A percentile compares a stretch with the other conserved stretches of the same genome.
These are phyloP conservation scores for Charadrius vociferus DNA, from an alignment of 2,113 vertebrate genomes.

Conservation along the genomic window DNA sequence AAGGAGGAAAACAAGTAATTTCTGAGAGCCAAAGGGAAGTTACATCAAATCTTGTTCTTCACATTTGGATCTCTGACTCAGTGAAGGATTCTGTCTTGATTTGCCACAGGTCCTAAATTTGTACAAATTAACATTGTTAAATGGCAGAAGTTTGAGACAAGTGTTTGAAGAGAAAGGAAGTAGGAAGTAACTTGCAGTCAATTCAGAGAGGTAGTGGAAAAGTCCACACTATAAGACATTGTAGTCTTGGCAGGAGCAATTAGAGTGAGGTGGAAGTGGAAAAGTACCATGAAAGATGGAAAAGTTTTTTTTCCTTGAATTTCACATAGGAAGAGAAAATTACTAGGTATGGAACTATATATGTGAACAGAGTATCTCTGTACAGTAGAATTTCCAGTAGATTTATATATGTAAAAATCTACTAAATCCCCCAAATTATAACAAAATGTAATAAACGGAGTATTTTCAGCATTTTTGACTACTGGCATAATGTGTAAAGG, in stretches of 20 bases:
- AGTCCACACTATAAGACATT: not conserved
- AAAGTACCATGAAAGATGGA: not conserved
- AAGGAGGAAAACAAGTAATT: not conserved
- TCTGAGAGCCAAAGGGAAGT: not conserved
- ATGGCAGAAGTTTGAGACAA: not conserved
- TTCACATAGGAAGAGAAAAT: not conserved
- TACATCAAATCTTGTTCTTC: not conserved
- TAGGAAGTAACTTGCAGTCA: not conserved
- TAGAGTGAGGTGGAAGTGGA: not conserved
- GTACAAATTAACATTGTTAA: not conserved
- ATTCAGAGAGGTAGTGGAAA: not conserved
- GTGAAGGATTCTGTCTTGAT: not conserved
- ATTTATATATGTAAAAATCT: not conserved
- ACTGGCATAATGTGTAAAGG: not conserved
- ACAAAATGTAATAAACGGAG: not conserved
- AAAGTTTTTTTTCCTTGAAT: not conserved
- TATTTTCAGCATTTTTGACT: not conserved
- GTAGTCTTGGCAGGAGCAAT: not conserved
- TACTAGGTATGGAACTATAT: not conserved
- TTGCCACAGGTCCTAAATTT: not conserved
- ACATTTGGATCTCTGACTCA: not conserved
- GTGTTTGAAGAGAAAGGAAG: not conserved
- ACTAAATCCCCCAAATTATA: not conserved
- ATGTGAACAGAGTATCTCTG: not conserved
- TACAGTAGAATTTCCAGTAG: not conserved